phyloP scores from a whole-genome alignment of 2,113 vertebrate species.

The Rhinogobius similis region DNA sequence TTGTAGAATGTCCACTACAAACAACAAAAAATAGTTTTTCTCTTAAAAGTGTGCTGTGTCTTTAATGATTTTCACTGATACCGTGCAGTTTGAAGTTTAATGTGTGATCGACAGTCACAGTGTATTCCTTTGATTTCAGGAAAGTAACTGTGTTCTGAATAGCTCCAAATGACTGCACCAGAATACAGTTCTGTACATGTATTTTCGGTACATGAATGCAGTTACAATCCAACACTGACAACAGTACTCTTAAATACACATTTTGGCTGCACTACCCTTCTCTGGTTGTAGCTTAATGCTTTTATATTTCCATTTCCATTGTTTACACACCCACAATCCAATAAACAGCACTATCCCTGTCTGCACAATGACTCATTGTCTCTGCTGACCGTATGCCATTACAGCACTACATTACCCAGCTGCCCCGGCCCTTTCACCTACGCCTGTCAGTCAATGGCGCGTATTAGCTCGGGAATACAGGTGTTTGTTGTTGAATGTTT shows the following conservation, averaged over 20 bases:
- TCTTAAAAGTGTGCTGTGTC: too few relatives aligned
- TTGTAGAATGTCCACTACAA: too few relatives aligned
- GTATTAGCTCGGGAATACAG: slow-evolving; percentile 51
- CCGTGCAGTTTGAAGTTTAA: too few relatives aligned
- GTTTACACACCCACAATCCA: slow-evolving; percentile 8
- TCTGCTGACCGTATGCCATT: slow-evolving; percentile 50
- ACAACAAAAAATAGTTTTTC: too few relatives aligned
- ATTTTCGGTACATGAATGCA: too few relatives aligned
- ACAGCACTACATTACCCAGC: slow-evolving; percentile 39
- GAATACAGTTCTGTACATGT: too few relatives aligned
- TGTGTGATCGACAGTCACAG: too few relatives aligned
- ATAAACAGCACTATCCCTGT: slow-evolving; percentile 27
- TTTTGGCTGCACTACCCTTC: neutral
- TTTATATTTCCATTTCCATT: neutral
- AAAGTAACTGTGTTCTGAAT: too few relatives aligned
- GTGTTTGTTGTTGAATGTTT: slow-evolving; percentile 63
- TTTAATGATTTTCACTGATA: too few relatives aligned
- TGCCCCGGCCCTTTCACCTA: slow-evolving; percentile 38
- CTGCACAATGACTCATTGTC: slow-evolving; percentile 39
- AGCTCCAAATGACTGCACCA: too few relatives aligned
- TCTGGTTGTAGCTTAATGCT: neutral
- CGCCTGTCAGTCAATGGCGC: slow-evolving; percentile 38
- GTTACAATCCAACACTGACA: too few relatives aligned
- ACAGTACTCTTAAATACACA: neutral
- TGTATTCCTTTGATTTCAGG: too few relatives aligned